Base-by-base conservation (phyloP, 1,140 invertebrate species). In the Caenorhabditis latens region DNA sequence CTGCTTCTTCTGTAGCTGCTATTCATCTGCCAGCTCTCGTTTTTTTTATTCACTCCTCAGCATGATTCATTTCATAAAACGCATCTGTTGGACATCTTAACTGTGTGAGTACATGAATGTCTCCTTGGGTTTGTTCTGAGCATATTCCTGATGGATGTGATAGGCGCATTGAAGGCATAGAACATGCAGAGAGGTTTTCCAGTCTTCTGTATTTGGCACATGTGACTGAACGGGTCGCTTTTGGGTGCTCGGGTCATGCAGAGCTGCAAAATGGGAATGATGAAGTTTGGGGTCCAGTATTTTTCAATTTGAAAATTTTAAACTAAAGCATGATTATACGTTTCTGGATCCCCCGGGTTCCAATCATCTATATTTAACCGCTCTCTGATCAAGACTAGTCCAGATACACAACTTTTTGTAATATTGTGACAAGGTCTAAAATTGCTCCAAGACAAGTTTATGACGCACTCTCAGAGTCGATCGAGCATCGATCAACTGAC, bases 11-110 rank as follows among this genome's bases (percentile, higher is more conserved):
- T 46, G 42, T 11, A 48, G 46, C 40, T 71, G 40, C 65, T 79
- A 21, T 14, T 79, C 71, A 9, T 63, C 61, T n/a, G 63, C 53
- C 21, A 65, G 14, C n/a, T 86, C 82, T 19, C 86, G 75, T 19
- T 86, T 79, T 55, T n/a, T n/a, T 86, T 75, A 79, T 42, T 86
- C 86, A 24, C 86, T 71, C n/a, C 86, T 19, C 32, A 79, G 11
- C 7, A 79, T 53, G 71, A 79, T 6, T 50, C 46, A 19, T n/a
- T 79, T 79, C 71, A 53, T 24, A n/a, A 79, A 79, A 9, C 71
- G 43, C 46, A 79, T 79, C 40, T 79, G 71, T 42, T 79, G 53
- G 14, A 53, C 53, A 5, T 79, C 71, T 79, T 79, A 46, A 24
- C 71, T 53, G 19, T 79, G 71, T 5, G 43, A 19, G 53, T 46